Evolutionary conservation across 2,888 invertebrate genomes (phyloP), one percentile per base, ranked within the genome.

Genomic region (Drosophila antonietae): DNA sequence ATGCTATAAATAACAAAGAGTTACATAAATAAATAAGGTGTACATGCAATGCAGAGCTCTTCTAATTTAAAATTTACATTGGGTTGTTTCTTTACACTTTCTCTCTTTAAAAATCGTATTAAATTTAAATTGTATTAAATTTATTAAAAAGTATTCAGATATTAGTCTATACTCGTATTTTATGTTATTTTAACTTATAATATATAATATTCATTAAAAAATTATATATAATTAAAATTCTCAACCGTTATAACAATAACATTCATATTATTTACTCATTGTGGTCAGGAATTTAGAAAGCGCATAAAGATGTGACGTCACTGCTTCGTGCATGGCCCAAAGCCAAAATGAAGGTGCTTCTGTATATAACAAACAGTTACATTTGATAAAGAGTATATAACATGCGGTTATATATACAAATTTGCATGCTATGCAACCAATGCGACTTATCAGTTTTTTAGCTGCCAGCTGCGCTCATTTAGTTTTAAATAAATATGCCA

Each of bases 381-480:
- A 33, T 28, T 18, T 41, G 20, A 37, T 5, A 37, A 6, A 37
- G 6, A 35, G 12, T 2, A 37, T 37, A 56, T 43, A 44, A 15
- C 9, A 53, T 9, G 33, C 15, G 20, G 43, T 44, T 35, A 35
- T 51, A 33, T 28, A 41, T 41, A 33, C 20, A 33, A 18, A 33
- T 33, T 44, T 44, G 43, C 20, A 44, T 44, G 44, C 57, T 10
- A 18, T 43, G 59, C 33, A 18, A 12, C 10, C 43, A 20, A 33
- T 37, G 39, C 23, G 23, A 23, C 39, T 53, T 53, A 53, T 53
- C 53, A 53, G 23, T 39, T 37, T 28, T 10, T 18, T 20, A 39
- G 39, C 20, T 44, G 68, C n/a, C 39, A 68, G 15, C 51, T 77
- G 78, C 31, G 49, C 73, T 63, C 39, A 64, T 76, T 80, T 33